Percentiles rank a stretch among this genome's conserved stretches.
These are phyloP conservation scores for Australoheros facetus DNA, from an alignment of 2,797 vertebrate genomes.

Conservation along the genomic window DNA sequence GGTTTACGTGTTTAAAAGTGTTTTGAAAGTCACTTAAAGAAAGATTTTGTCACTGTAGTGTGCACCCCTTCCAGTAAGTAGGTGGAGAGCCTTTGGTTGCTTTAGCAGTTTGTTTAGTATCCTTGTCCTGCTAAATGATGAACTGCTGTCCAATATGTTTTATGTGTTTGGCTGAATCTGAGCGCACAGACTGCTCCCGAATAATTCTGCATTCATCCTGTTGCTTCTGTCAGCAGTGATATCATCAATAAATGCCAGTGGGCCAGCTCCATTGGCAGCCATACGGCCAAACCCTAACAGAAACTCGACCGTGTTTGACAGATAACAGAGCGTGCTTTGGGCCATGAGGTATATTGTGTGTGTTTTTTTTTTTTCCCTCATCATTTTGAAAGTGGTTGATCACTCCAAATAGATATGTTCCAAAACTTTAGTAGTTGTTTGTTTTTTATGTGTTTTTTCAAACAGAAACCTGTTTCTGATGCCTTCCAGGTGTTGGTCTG, in stretches of 20 bases:
- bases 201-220: conserved; percentile 7
- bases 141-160: conserved; percentile 2
- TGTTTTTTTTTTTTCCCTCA: neutral
- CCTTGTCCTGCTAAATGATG: conserved; percentile 11
- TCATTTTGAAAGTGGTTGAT: neutral
- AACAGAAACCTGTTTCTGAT: neutral
- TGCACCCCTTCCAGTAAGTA: neutral
- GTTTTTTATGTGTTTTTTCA: neutral
- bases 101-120: neutral
- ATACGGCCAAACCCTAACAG: neutral
- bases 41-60: neutral
- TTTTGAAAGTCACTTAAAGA: neutral
- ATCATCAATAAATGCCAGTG: conserved; percentile 5
- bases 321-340: neutral
- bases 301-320: neutral
- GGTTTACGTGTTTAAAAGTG: too few relatives aligned
- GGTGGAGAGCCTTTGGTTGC: neutral
- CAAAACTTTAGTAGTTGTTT: neutral
- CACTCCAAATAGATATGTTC: neutral
- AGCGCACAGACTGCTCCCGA: neutral
- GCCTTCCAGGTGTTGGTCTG: neutral
- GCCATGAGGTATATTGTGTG: neutral
- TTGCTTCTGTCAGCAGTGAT: neutral
- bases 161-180: conserved; percentile 3
- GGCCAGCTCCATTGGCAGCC: neutral